Evolutionary conservation across 2,888 invertebrate species (phyloP).

Genomic region (Epirrita christyi): DNA sequence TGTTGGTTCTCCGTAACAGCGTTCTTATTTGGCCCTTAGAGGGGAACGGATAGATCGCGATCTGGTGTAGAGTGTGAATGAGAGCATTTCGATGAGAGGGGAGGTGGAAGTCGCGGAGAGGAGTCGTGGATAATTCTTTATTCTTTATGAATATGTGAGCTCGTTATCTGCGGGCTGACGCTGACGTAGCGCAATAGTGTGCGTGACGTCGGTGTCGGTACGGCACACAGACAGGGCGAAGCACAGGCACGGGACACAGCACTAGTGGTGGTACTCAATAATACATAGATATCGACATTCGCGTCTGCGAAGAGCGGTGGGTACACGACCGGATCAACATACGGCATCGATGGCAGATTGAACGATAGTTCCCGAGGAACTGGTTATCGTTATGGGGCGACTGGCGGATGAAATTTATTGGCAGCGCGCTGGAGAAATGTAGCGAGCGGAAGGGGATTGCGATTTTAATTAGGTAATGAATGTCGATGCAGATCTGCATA

Average conservation of each 20-base stretch:
- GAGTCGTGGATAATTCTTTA: slow-evolving; percentile 81
- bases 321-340: slow-evolving; percentile 84
- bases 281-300: slow-evolving; percentile 82
- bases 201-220: slow-evolving; percentile 40
- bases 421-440: slow-evolving; percentile 84
- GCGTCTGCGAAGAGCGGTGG: slow-evolving; percentile 80
- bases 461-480: slow-evolving; percentile 85
- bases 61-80: slow-evolving; percentile 80
- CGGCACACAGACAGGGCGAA: slow-evolving; percentile 46
- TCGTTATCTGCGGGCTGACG: slow-evolving; percentile 79
- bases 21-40: slow-evolving; percentile 72
- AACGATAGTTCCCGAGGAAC: slow-evolving; percentile 85
- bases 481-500: slow-evolving; percentile 85
- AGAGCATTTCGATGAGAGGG: slow-evolving; percentile 76
- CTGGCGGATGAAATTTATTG: slow-evolving; percentile 85
- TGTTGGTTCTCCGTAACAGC: slow-evolving; percentile 57
- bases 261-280: slow-evolving; percentile 79
- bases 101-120: slow-evolving; percentile 62
- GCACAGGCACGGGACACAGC: slow-evolving; percentile 48
- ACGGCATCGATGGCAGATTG: slow-evolving; percentile 84
- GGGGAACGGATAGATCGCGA: slow-evolving; percentile 81
- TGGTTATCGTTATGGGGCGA: slow-evolving; percentile 85
- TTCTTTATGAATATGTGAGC: slow-evolving; percentile 85
- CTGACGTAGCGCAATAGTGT: slow-evolving; percentile 59
- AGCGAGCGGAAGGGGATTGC: slow-evolving; percentile 84